phyloP scores from a whole-genome alignment of 1,140 invertebrate genomes.

The Helicoverpa armigera region DNA sequence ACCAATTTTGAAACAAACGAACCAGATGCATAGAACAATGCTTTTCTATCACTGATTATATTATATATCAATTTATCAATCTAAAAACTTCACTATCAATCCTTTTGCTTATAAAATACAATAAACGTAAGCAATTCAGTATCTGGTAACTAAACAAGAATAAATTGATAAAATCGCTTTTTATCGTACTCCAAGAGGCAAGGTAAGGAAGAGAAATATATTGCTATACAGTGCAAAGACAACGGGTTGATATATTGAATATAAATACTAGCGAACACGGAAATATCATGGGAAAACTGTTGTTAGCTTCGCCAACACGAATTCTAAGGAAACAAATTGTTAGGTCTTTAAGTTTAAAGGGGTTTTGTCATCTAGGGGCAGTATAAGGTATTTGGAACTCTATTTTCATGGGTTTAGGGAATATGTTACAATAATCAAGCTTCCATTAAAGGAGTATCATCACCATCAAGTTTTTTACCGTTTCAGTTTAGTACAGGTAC shows the following conservation, averaged over 20 bases:
- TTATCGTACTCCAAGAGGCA: background rate
- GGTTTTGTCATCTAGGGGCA: background rate
- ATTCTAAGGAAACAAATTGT: background rate
- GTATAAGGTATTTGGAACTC: no score
- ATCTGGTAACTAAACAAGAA: background rate
- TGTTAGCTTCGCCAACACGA: background rate
- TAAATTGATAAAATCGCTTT: slow-evolving; percentile 15
- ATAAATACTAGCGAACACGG: background rate
- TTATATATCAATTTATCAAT: no score
- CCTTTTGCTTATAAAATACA: background rate
- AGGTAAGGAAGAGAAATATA: slow-evolving; percentile 2
- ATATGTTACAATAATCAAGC: no score
- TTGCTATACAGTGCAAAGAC: background rate
- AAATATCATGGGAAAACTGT: slow-evolving; percentile 1
- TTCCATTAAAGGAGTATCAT: no score
- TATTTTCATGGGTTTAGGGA: no score
- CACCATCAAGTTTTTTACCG: no score
- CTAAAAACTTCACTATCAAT: no score
- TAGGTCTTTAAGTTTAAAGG: background rate
- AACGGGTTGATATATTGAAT: background rate
- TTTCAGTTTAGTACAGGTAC: no score
- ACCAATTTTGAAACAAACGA: no score
- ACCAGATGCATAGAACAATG: no score
- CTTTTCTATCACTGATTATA: no score
- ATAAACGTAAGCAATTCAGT: background rate